phyloP scores from a whole-genome alignment of 2,888 invertebrate genomes.

The Congeria kusceri region DNA sequence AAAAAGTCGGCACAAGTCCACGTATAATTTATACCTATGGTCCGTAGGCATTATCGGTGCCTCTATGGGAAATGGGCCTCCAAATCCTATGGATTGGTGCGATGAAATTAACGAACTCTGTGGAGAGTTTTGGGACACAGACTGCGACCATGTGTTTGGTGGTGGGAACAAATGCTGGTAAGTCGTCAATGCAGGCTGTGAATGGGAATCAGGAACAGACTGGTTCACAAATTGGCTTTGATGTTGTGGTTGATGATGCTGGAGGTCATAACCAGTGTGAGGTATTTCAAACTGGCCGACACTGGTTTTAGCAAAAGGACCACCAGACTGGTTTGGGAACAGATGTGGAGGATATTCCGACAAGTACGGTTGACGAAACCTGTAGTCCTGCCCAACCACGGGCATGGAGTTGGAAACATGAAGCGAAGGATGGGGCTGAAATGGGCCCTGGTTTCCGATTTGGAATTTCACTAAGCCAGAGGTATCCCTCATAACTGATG shows the following conservation, averaged over 20 bases:
- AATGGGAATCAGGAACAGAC: background rate
- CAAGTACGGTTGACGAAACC: constrained; percentile 16
- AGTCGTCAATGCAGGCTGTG: background rate
- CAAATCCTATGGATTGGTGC: background rate
- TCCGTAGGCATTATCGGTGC: constrained; percentile 86
- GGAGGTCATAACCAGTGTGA: constrained; percentile 9
- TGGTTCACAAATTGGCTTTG: constrained; percentile 5
- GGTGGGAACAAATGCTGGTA: constrained; percentile 19
- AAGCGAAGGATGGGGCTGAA: constrained; percentile 4
- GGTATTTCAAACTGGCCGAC: background rate
- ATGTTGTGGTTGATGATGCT: constrained; percentile 5
- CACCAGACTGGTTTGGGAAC: background rate
- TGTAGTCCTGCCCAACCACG: constrained; percentile 18
- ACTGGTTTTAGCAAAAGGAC: background rate
- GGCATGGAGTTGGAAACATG: constrained; percentile 10
- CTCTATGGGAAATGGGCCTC: constrained; percentile 46
- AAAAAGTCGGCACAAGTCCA: constrained; percentile 95
- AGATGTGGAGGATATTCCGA: constrained; percentile 18
- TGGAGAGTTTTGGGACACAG: background rate
- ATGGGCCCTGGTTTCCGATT: constrained; percentile 23
- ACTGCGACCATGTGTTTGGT: background rate
- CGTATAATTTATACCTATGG: constrained; percentile 92
- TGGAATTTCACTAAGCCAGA: constrained; percentile 53
- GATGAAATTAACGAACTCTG: background rate
- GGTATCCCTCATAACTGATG: constrained; percentile 25